Evolutionary conservation across 1,140 invertebrate species (phyloP), one percentile per base, ranked within the genome.

Genomic region (Phymastichus coffea): DNA sequence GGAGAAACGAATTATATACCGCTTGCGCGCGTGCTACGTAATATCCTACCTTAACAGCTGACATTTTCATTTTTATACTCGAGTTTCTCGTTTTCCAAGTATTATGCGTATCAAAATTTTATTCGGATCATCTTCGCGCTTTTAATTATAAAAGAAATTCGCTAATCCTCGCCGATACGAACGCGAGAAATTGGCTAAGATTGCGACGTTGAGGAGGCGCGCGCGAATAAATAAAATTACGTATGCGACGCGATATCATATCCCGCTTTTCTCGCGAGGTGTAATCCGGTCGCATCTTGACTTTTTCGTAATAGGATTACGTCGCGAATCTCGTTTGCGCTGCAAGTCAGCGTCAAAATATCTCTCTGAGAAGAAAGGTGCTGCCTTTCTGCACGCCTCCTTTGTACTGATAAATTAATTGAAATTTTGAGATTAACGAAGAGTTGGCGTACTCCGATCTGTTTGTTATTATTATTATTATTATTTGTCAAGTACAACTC

Each of bases 271-370:
- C 52, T 44, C 52, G 20, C 12, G 22, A 4, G 10, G 30, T 47
- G 43, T 56, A 56, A 56, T 56, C 54, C 54, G 47, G 54, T 56
- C 12, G 19, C 28, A 10, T 30, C 40, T 44, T 41, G 7, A 25
- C 22, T 1, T 15, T 25, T 15, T 28, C 8, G 23, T 57, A 41
- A 57, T 57, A 53, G 46, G 55, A 57, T 57, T 57, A 48, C 46
- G 35, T 41, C n/a, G 10, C 43, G 54, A 47, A 56, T 56, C 54
- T 56, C 54, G 47, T 56, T 47, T 37, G n/a, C n/a, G n/a, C n/a
- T n/a, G n/a, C 38, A 37, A 54, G 19, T 23, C 40, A n/a, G 4
- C 26, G 23, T 28, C 38, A 26, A 48, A 57, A 47, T 40, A 43
- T 14, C 4, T 26, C n/a, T n/a, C n/a, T n/a, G n/a, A 26, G 48